Conservation (phyloP, 2,113 vertebrate species). For the Canis aureus region DNA sequence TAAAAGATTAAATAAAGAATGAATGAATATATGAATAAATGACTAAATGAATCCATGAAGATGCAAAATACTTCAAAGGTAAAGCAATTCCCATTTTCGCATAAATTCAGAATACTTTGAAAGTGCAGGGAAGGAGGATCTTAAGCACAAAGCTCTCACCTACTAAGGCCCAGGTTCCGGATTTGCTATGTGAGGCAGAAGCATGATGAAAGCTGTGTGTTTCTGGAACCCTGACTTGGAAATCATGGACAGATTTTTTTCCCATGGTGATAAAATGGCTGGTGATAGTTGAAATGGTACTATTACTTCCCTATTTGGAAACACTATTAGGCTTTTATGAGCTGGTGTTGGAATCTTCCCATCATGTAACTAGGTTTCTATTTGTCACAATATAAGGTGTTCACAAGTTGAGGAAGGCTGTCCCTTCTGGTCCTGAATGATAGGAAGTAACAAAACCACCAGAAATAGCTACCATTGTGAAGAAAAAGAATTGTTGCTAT, state of each 20-base stretch:
- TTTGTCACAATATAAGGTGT: background rate
- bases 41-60: background rate
- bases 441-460: background rate
- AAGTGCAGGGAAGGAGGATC: background rate
- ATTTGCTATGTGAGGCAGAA: background rate
- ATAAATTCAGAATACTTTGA: background rate
- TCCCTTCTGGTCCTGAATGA: conserved; percentile 41
- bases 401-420: background rate
- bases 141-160: background rate
- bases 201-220: background rate
- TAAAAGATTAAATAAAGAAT: background rate
- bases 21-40: conserved; percentile 4
- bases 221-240: background rate
- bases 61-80: background rate
- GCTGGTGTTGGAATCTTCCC: background rate
- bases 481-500: background rate
- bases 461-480: background rate
- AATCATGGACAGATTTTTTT: background rate
- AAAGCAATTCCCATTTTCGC: background rate
- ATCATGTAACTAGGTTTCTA: background rate
- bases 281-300: background rate
- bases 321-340: background rate
- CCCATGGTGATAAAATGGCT: background rate
- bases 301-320: background rate
- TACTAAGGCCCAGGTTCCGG: background rate